A percentile compares a stretch with the other conserved stretches of the same genome.
These are phyloP conservation scores for Ceratotherium simum DNA, from an alignment of 2,113 vertebrate genomes.

Conservation along the genomic window DNA sequence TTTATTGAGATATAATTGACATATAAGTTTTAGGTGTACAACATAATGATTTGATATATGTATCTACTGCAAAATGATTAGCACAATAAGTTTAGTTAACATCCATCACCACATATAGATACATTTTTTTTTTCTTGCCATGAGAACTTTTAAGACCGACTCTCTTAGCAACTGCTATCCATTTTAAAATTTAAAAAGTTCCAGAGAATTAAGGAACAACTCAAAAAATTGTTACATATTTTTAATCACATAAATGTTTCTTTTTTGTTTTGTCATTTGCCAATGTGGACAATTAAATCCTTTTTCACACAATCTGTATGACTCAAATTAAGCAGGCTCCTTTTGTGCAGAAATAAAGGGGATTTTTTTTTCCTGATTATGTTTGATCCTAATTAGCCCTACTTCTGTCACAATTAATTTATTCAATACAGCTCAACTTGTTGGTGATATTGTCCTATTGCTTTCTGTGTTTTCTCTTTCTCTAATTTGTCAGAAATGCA, in stretches of 20 bases:
- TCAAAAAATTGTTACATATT: not conserved
- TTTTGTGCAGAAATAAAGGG: conserved; percentile 39
- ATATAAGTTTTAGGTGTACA: not conserved
- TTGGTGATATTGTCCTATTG: conserved; percentile 26
- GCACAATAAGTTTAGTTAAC: not conserved
- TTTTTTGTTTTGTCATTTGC: conserved; percentile 55
- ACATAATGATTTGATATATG: not conserved
- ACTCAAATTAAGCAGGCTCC: conserved; percentile 24
- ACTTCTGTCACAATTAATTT: conserved; percentile 66
- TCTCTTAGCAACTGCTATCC: not conserved
- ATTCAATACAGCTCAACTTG: not conserved
- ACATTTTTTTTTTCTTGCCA: not conserved
- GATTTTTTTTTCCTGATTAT: not conserved
- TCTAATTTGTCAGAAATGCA: conserved; percentile 32
- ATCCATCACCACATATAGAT: not conserved
- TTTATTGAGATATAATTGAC: not conserved
- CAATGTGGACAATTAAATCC: conserved; percentile 18
- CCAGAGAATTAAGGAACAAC: conserved; percentile 19
- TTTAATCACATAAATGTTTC: conserved; percentile 47
- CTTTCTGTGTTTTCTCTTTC: not conserved
- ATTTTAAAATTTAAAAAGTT: conserved; percentile 23
- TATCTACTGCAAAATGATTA: not conserved
- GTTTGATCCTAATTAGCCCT: conserved; percentile 68
- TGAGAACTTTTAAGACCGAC: not conserved
- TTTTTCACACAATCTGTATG: conserved; percentile 17